phyloP scores from a whole-genome alignment of 2,888 invertebrate genomes.

The Netelia fuscicornis region DNA sequence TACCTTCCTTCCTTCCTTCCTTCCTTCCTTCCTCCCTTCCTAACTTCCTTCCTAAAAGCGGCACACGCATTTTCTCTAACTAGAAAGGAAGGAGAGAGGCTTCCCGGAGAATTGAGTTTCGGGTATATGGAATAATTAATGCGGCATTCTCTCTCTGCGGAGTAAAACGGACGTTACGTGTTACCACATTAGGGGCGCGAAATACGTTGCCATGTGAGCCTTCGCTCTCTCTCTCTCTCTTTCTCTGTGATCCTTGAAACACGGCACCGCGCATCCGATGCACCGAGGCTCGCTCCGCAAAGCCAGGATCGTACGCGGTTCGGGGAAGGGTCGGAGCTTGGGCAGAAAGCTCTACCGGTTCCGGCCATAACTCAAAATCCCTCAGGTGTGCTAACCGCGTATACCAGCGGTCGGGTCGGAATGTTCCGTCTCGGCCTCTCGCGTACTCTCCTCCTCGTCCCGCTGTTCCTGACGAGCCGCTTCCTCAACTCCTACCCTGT shows the following conservation, averaged over 20 bases:
- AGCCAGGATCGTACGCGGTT: conserved; percentile 12
- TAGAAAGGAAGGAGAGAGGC: conserved; percentile 15
- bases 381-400: conserved; percentile 81
- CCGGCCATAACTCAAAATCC: conserved; percentile 82
- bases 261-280: conserved; percentile 30
- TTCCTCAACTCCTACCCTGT: background rate
- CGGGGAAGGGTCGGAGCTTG: background rate
- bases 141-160: conserved; percentile 69
- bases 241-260: conserved; percentile 21
- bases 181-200: conserved; percentile 79
- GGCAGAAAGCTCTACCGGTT: conserved; percentile 67
- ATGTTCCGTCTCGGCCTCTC: conserved; percentile 70
- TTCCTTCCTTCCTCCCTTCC: conserved; percentile 4
- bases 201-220: background rate
- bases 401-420: conserved; percentile 77
- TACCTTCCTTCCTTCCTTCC: conserved; percentile 8
- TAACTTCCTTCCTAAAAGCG: conserved; percentile 25
- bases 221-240: conserved; percentile 9
- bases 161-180: conserved; percentile 78
- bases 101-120: conserved; percentile 76
- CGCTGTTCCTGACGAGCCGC: conserved; percentile 19
- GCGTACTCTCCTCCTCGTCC: conserved; percentile 5
- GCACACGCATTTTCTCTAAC: conserved; percentile 39
- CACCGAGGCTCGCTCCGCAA: conserved; percentile 1
- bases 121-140: conserved; percentile 80